phyloP scores from a whole-genome alignment of 2,797 vertebrate genomes.

The Hylomyscus alleni region DNA sequence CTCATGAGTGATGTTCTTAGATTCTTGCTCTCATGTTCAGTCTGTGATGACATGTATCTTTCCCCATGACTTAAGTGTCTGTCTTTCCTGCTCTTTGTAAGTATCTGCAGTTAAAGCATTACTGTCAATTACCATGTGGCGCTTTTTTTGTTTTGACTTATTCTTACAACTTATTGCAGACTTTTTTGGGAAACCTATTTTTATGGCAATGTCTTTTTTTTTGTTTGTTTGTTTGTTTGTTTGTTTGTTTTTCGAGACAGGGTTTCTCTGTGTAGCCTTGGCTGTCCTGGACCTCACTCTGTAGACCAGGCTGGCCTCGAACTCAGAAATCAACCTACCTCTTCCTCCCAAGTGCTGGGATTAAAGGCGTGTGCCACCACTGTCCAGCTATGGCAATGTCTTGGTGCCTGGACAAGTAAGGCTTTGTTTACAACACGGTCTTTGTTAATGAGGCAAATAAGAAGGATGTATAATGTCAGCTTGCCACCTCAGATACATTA shows the following conservation, averaged over 20 bases:
- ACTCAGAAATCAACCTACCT: no score
- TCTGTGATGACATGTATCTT: neutral
- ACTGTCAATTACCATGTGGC: neutral
- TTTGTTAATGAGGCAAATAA: constrained; percentile 21
- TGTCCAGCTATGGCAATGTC: neutral
- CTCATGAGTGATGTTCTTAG: neutral
- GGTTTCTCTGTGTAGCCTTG: no score
- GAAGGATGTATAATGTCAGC: constrained; percentile 45
- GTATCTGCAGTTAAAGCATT: neutral
- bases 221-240: no score
- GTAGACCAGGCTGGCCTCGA: no score
- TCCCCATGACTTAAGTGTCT: neutral
- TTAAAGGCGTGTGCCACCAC: no score
- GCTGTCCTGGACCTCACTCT: no score
- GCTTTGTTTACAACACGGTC: neutral
- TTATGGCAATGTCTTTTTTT: neutral
- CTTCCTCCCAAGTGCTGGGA: no score
- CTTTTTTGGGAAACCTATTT: neutral
- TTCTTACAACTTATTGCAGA: neutral
- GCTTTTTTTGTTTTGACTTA: neutral
- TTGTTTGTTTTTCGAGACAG: no score
- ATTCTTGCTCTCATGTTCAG: neutral
- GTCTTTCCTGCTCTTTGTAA: neutral
- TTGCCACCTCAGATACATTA: neutral
- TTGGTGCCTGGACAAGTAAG: neutral